Percentiles rank a stretch among this genome's conserved stretches.
These are phyloP conservation scores for Myanophis thanlyinensis DNA, from an alignment of 2,113 vertebrate species.

Conservation along the genomic window DNA sequence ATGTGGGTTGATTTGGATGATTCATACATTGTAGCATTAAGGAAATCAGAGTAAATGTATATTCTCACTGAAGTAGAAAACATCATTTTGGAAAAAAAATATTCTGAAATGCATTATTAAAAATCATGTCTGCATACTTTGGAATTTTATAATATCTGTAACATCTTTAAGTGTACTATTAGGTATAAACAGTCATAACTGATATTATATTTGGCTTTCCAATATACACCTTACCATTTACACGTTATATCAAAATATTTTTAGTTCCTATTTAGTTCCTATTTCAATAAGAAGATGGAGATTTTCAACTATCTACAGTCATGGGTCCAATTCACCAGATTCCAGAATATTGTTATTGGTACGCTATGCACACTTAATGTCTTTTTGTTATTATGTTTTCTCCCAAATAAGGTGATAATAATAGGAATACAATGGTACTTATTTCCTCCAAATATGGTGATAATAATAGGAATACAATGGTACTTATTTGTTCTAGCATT, in stretches of 20 bases:
- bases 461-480: slow-evolving; percentile 32
- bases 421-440: slow-evolving; percentile 24
- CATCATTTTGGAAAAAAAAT: not conserved
- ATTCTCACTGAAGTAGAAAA: slow-evolving; percentile 13
- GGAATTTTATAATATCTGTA: slow-evolving; percentile 31
- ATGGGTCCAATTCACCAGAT: not conserved
- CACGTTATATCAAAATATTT: not conserved
- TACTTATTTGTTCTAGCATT: slow-evolving; percentile 46
- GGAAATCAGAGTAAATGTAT: fast-evolving
- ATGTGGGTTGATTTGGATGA: not conserved
- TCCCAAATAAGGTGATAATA: slow-evolving; percentile 46
- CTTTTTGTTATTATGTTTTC: slow-evolving; percentile 46
- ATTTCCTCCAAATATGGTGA: slow-evolving; percentile 48
- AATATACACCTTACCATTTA: not conserved
- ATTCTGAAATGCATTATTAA: not conserved
- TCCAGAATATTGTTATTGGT: not conserved
- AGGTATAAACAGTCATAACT: not conserved
- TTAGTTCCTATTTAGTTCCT: not conserved
- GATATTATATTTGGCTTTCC: not conserved
- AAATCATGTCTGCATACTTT: not conserved
- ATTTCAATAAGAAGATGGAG: not conserved
- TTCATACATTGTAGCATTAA: not conserved
- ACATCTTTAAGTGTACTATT: slow-evolving; percentile 22
- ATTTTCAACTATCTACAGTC: not conserved
- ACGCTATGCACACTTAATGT: slow-evolving; percentile 36